A percentile compares a stretch with the other conserved stretches of the same genome.
Conservation (phyloP, 2,797 vertebrate genomes). For the Lutjanus argentimaculatus region DNA sequence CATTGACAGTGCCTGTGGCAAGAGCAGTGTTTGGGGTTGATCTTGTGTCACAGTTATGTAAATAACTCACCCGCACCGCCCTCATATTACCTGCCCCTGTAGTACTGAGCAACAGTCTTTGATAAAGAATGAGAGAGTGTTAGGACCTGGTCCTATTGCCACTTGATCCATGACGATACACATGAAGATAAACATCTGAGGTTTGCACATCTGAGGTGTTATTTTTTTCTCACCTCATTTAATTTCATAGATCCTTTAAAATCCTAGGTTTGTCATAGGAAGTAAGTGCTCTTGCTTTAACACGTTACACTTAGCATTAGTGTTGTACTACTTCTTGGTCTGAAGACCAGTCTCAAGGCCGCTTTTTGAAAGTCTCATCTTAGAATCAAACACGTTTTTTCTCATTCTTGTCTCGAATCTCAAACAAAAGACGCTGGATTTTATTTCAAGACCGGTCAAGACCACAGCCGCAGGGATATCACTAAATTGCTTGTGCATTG, state of each 20-base stretch:
- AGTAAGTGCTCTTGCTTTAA: background rate
- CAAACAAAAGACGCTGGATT: no score
- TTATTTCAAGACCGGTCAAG: no score
- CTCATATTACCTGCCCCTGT: constrained; percentile 41
- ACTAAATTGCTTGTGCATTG: no score
- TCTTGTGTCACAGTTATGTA: constrained; percentile 46
- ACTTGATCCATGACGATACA: background rate
- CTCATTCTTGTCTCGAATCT: no score
- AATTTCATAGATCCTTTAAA: constrained; percentile 3
- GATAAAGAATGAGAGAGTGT: constrained; percentile 1
- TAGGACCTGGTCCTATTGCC: background rate
- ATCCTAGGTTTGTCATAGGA: background rate
- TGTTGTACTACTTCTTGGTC: no score
- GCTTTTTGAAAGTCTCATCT: no score
- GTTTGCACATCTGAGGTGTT: constrained; percentile 7
- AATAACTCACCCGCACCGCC: constrained; percentile 49
- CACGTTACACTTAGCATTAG: background rate
- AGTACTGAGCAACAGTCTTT: constrained; percentile 6
- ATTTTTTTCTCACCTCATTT: no score
- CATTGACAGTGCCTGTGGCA: constrained; percentile 20
- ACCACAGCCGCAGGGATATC: no score
- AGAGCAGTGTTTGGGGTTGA: constrained; percentile 42
- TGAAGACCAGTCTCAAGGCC: no score
- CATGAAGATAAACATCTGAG: constrained; percentile 21
- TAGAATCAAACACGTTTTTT: no score